Base-by-base conservation (phyloP, 2,888 invertebrate genomes). In the Parthenolecanium corni region DNA sequence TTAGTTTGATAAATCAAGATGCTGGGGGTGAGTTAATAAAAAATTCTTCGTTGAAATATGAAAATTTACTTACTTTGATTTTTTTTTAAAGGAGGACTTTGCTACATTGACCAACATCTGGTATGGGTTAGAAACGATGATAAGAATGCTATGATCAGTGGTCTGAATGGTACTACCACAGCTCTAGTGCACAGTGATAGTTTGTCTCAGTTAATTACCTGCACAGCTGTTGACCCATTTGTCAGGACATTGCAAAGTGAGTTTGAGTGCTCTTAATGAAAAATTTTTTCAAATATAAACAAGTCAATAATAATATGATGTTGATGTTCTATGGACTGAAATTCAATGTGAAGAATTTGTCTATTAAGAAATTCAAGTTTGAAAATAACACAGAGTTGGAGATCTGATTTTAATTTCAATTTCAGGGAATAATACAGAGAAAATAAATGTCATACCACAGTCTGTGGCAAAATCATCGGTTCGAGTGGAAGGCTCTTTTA, bases 91-190 rank as follows among this genome's bases (percentile, higher is more conserved):
- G 75, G 88, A 5, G 84, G 87, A 0, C 73, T 89, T 23, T 84
- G 85, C 69, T 88, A 88, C 75, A 87, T 87, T 72, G 85, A 89
- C 66, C 83, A 85, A 40, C 82, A 89, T 1, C 76, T 95, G 23
- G 77, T 90, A 56, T 94, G 92, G 93, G 78, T 91, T 1, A 84
- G 85, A 70, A 21, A 38, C 14, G 84, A 84, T 64, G 80, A 82
- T 25, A 78, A 80, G 44, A 81, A 83, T 62, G 84, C 87, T 0
- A 82, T 87, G 1, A 82, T 91, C 11, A 84, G 86, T 0, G 89
- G 90, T 73, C 73, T 85, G 51, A 76, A 78, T 36, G 89, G 88
- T 2, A 81, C 81, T 69, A 86, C 89, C 72, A 81, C 86, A 9
- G 84, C 85, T 1, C 74, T 78, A 9, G 75, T 83, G n/a, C 78